These are phyloP conservation scores for Dynastes maya DNA, from an alignment of 2,888 invertebrate species.

Conservation along the genomic window DNA sequence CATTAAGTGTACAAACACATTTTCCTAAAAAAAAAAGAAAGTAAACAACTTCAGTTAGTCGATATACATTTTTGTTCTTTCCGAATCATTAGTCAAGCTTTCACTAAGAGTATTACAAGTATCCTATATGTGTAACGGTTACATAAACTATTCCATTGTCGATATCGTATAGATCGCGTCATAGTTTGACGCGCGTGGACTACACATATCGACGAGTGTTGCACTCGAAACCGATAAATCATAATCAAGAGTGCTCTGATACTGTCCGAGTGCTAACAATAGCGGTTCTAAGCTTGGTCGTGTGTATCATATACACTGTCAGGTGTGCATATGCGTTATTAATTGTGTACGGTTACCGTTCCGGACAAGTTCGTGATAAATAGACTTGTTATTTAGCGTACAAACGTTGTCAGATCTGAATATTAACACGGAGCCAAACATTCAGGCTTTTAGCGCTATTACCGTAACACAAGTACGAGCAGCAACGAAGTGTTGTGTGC, in stretches of 20 bases:
- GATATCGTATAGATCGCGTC: constrained; percentile 31
- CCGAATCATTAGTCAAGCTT: constrained; percentile 29
- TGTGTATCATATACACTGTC: constrained; percentile 54
- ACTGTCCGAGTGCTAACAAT: constrained; percentile 54
- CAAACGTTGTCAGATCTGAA: constrained; percentile 45
- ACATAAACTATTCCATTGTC: constrained; percentile 21
- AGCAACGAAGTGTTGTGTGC: constrained; percentile 4
- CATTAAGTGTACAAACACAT: no score
- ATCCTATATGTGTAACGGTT: constrained; percentile 18
- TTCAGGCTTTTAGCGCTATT: constrained; percentile 31
- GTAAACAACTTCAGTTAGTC: neutral
- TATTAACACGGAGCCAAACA: constrained; percentile 39
- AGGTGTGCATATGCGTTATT: constrained; percentile 54
- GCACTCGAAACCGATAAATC: constrained; percentile 51
- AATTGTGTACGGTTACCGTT: constrained; percentile 54
- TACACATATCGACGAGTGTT: constrained; percentile 41
- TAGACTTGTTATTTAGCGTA: constrained; percentile 52
- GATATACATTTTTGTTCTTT: neutral
- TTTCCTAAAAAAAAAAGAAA: neutral
- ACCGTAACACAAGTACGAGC: constrained; percentile 4
- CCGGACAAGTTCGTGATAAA: constrained; percentile 55
- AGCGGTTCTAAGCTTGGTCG: constrained; percentile 53
- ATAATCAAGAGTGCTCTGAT: constrained; percentile 53
- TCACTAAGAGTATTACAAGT: constrained; percentile 16
- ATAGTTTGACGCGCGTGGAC: constrained; percentile 41